Percentiles rank a stretch among this genome's conserved stretches.
Conservation (phyloP, 1,140 invertebrate species). For the Drosophila sproati region DNA sequence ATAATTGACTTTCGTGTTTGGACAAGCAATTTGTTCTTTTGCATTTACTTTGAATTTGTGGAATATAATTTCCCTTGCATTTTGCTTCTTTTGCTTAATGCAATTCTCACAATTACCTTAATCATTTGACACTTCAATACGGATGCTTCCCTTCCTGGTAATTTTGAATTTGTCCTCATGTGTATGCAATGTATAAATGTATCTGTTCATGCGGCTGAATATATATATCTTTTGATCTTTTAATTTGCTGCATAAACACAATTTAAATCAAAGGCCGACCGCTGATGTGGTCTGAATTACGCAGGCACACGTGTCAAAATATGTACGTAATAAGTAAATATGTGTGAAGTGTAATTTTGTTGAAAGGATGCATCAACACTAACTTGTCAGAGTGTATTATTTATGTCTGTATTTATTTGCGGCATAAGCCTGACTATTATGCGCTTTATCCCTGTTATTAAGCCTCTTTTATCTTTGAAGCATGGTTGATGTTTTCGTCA, state of each 20-base stretch:
- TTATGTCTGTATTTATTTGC: constrained; percentile 8
- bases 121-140: constrained; percentile 18
- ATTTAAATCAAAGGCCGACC: constrained; percentile 70
- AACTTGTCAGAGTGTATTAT: constrained; percentile 24
- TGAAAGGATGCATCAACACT: constrained; percentile 66
- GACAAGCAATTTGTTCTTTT: background rate
- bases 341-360: constrained; percentile 42
- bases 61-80: background rate
- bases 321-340: constrained; percentile 62
- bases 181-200: background rate
- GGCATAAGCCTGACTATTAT: background rate
- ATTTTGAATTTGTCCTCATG: constrained; percentile 10
- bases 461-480: constrained; percentile 1
- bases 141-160: constrained; percentile 16
- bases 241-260: constrained; percentile 70
- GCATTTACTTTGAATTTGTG: background rate
- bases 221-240: constrained; percentile 65
- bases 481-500: no score
- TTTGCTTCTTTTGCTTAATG: background rate
- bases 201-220: constrained; percentile 17
- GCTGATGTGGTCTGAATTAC: constrained; percentile 44
- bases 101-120: constrained; percentile 18
- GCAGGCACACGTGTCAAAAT: constrained; percentile 66
- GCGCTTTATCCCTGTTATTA: background rate
- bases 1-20: no score